Evolutionary conservation across 2,888 invertebrate species (phyloP).

Genomic region (Volucella bombylans): DNA sequence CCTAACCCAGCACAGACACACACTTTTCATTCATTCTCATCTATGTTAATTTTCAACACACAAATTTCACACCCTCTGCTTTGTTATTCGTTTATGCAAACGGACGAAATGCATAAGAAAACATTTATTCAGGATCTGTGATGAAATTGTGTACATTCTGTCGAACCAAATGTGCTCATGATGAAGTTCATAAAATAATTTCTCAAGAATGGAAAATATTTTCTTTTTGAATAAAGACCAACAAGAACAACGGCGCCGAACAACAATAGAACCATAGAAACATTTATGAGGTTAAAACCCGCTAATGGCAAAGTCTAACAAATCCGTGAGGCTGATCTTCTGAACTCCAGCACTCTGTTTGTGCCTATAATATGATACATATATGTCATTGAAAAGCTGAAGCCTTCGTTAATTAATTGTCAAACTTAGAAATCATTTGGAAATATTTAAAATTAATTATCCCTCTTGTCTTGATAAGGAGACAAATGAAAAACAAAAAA

Average conservation of each 20-base stretch:
- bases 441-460: constrained; percentile 45
- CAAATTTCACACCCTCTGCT: constrained; percentile 35
- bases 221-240: not conserved
- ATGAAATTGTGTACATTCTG: constrained; percentile 23
- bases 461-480: constrained; percentile 46
- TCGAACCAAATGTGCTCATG: constrained; percentile 30
- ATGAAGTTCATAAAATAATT: not conserved
- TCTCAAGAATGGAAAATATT: constrained; percentile 5
- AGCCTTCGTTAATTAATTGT: constrained; percentile 42
- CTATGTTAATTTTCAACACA: constrained; percentile 9
- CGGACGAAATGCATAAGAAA: constrained; percentile 12
- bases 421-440: constrained; percentile 64
- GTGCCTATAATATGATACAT: not conserved
- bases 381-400: not conserved
- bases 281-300: constrained; percentile 18
- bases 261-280: constrained; percentile 2
- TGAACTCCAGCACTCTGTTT: constrained; percentile 14
- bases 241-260: constrained; percentile 25
- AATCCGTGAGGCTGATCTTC: constrained; percentile 9
- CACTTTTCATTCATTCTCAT: too few relatives aligned
- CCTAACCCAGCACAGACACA: constrained; percentile 19
- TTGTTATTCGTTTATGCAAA: not conserved
- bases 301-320: not conserved
- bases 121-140: constrained; percentile 60
- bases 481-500: not conserved